Evolutionary conservation across 2,888 invertebrate species (phyloP).

Genomic region (Mythimna vitellina): DNA sequence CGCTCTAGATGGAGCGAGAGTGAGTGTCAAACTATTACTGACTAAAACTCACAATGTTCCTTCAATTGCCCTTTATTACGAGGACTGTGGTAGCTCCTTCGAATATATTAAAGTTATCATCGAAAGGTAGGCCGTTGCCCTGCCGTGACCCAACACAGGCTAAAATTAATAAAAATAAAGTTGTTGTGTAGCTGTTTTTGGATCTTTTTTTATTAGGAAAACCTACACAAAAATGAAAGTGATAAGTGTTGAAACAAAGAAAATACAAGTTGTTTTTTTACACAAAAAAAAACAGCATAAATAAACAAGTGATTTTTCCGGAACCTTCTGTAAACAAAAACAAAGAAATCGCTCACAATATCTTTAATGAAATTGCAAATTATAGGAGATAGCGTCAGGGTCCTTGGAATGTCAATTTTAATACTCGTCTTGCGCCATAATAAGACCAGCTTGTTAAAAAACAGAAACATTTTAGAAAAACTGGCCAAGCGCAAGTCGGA

Average conservation of each 20-base stretch:
- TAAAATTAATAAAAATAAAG: neutral
- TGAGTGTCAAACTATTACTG: no score
- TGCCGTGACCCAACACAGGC: neutral
- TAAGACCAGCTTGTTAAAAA: constrained; percentile 1
- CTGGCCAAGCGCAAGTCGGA: no score
- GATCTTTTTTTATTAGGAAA: neutral
- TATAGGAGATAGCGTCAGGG: constrained; percentile 12
- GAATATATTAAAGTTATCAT: no score
- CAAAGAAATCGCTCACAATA: neutral
- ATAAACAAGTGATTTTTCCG: neutral
- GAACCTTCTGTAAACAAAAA: constrained; percentile 5
- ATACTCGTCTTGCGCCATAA: neutral
- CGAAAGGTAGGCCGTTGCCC: neutral
- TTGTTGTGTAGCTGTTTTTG: neutral
- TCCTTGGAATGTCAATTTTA: constrained; percentile 16
- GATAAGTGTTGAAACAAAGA: neutral
- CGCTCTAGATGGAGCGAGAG: no score
- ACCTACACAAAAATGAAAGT: neutral
- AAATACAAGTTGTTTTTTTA: neutral
- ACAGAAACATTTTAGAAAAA: neutral
- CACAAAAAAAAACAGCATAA: neutral
- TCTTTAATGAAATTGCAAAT: constrained; percentile 23
- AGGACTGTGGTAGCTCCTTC: no score
- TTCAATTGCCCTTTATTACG: no score
- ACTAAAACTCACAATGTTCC: no score